Evolutionary conservation across 2,113 vertebrate species (phyloP).

Genomic region (Myotis davidii): DNA sequence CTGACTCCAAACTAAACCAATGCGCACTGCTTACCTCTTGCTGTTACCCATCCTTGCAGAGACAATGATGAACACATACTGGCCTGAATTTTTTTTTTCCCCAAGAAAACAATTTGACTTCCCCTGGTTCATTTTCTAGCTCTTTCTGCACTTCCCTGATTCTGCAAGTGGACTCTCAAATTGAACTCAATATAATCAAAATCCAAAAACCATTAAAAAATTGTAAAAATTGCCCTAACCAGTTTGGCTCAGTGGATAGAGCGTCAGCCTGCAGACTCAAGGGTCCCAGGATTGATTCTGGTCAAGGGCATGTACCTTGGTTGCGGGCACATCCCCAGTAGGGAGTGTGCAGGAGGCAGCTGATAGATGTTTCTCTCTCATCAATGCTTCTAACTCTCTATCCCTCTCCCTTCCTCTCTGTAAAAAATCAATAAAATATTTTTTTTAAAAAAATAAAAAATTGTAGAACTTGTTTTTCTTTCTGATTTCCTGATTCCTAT

Average conservation of each 20-base stretch:
- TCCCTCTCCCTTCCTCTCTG: no score
- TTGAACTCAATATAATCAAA: background rate
- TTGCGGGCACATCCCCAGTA: no score
- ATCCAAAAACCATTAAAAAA: background rate
- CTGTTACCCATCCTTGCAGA: background rate
- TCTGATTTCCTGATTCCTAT: background rate
- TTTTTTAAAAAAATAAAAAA: background rate
- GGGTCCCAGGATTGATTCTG: no score
- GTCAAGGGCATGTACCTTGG: no score
- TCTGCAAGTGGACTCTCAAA: constrained; percentile 10
- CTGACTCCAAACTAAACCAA: background rate
- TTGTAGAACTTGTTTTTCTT: background rate
- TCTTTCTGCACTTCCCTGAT: background rate
- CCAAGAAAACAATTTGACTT: background rate
- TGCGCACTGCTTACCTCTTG: background rate
- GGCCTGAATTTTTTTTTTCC: background rate
- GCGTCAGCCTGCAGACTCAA: no score
- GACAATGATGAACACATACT: background rate
- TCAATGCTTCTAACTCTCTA: no score
- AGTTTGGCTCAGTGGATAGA: no score
- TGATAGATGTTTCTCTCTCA: no score
- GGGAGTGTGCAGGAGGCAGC: no score
- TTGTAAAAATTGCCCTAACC: background rate
- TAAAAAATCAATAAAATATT: no score
- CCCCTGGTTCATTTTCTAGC: background rate